These are phyloP conservation scores for Melipona quadrifasciata DNA, from an alignment of 1,140 invertebrate genomes.

Conservation along the genomic window DNA sequence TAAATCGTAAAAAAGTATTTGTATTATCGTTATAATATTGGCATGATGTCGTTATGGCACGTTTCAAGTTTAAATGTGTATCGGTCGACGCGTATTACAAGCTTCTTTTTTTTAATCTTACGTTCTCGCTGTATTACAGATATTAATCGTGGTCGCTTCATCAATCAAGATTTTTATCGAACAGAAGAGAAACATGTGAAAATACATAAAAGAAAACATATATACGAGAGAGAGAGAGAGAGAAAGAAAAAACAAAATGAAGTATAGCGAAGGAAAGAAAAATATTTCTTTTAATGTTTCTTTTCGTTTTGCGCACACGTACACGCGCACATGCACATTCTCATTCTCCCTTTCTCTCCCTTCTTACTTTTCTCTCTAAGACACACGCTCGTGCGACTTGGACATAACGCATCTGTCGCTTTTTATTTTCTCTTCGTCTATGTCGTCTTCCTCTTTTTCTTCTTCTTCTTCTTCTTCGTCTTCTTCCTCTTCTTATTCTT, in stretches of 20 bases:
- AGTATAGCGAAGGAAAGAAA: constrained; percentile 1
- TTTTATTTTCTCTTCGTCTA: constrained; percentile 32
- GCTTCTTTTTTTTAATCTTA: constrained; percentile 20
- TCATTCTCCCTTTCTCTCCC: background rate
- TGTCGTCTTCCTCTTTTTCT: constrained; percentile 15
- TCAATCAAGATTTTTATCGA: constrained; percentile 44
- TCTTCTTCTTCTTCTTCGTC: background rate
- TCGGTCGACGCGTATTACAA: constrained; percentile 74
- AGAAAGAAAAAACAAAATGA: background rate
- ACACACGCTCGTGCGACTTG: constrained; percentile 20
- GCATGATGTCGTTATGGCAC: constrained; percentile 81
- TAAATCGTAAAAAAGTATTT: constrained; percentile 73
- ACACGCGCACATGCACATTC: background rate
- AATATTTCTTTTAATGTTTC: background rate
- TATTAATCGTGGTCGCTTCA: constrained; percentile 57
- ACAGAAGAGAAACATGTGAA: constrained; percentile 5
- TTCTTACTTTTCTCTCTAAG: background rate
- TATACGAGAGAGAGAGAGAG: background rate
- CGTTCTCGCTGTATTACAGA: constrained; percentile 71
- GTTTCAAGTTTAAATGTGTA: constrained; percentile 75
- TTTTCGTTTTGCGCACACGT: background rate
- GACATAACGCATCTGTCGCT: background rate
- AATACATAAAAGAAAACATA: background rate
- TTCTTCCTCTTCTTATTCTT: background rate
- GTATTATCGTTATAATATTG: constrained; percentile 78